Percentiles rank a stretch among this genome's conserved stretches.
Conservation (phyloP, 2,113 vertebrate genomes). For the Brachionichthys hirsutus region DNA sequence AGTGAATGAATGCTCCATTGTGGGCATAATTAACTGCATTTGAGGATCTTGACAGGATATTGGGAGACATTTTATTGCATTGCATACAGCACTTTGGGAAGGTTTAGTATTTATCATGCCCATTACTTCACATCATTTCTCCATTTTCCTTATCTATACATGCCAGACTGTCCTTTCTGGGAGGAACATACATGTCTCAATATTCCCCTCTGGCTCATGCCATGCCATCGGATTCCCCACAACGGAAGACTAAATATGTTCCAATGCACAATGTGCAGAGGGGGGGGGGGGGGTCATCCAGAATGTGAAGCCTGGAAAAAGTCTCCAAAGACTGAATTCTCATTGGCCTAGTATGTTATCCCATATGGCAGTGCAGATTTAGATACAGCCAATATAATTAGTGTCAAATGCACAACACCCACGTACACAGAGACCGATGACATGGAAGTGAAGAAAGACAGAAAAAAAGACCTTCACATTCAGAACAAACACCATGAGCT, state of each 20-base stretch:
- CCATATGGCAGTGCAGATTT: constrained; percentile 11
- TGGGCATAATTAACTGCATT: constrained; percentile 61
- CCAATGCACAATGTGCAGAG: constrained; percentile 34
- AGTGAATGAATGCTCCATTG: constrained; percentile 58
- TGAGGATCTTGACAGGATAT: constrained; percentile 55
- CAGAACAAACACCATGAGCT: neutral
- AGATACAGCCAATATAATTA: constrained; percentile 7
- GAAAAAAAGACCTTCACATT: neutral
- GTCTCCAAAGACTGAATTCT: constrained; percentile 25
- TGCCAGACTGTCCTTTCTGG: constrained; percentile 34
- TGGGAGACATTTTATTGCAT: constrained; percentile 29
- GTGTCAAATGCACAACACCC: neutral
- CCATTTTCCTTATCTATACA: constrained; percentile 50
- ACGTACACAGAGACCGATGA: neutral
- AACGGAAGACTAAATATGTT: constrained; percentile 35
- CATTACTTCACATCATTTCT: constrained; percentile 51
- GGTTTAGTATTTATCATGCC: constrained; percentile 48
- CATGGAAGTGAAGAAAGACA: neutral
- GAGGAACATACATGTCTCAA: constrained; percentile 35
- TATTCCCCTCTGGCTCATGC: constrained; percentile 40
- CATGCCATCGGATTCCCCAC: constrained; percentile 20
- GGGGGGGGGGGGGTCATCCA: constrained; percentile 14
- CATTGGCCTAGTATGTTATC: constrained; percentile 3
- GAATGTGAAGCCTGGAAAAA: constrained; percentile 12
- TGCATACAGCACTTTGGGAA: constrained; percentile 42